Evolutionary conservation across 2,113 vertebrate genomes (phyloP).

Genomic region (Chroicocephalus ridibundus): DNA sequence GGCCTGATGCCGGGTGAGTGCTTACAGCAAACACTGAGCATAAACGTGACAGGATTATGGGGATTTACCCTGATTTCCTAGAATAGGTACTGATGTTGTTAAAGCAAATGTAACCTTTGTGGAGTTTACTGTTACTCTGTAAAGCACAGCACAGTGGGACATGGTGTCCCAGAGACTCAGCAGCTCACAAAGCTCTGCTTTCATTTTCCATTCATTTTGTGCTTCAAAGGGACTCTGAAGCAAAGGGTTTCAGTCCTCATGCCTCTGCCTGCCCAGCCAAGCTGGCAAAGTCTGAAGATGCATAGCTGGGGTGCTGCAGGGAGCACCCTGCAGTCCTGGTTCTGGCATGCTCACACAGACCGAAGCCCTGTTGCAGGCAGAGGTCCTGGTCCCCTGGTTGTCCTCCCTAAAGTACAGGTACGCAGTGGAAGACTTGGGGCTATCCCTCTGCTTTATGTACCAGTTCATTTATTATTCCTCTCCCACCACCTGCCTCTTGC

Average conservation of each 20-base stretch:
- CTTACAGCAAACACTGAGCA: not conserved
- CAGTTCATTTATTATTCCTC: not conserved
- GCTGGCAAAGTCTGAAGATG: not conserved
- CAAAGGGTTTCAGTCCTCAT: not conserved
- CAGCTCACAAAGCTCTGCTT: not conserved
- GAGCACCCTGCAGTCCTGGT: not conserved
- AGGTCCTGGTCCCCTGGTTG: not conserved
- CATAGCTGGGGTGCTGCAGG: not conserved
- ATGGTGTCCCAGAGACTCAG: not conserved
- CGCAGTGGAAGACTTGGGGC: not conserved
- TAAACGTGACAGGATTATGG: not conserved
- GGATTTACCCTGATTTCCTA: not conserved
- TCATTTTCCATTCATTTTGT: not conserved
- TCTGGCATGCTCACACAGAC: fast-evolving
- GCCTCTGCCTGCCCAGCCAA: not conserved
- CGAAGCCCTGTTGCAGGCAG: not conserved
- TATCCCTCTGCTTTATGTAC: not conserved
- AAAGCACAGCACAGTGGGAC: not conserved
- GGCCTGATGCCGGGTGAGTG: not conserved
- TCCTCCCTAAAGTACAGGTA: not conserved
- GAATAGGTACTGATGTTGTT: not conserved
- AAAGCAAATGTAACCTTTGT: not conserved
- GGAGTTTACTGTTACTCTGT: not conserved
- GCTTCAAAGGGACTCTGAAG: not conserved
- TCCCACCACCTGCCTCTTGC: not conserved